Evolutionary conservation across 2,888 invertebrate genomes (phyloP), one percentile per base, ranked within the genome.

Genomic region (Tryphoninae sp.): DNA sequence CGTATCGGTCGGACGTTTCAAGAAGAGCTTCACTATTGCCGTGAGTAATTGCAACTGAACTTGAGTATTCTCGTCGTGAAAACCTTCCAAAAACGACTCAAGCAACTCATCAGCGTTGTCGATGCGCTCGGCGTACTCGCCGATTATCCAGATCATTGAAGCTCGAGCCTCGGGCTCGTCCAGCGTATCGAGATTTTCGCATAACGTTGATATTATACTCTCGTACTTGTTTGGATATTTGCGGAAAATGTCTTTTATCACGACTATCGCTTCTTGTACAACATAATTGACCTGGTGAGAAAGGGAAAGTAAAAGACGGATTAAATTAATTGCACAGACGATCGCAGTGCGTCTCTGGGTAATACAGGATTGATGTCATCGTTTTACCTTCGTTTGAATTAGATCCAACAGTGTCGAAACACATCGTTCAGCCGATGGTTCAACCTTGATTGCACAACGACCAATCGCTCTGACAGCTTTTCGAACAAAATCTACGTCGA

Each of bases 191-290:
- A 99, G 93, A 93, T 99, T 99, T 93, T 99, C 99, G 92, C 99
- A 99, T 6, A 99, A 93, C 0, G 99, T 99, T 83, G 99, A 98
- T 91, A 99, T 99, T 90, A 99, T 99, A 92, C 98, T 99, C 93
- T 99, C 99, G 91, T 99, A 99, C 92, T 99, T 99, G 93, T 99
- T 99, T 9, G 99, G 99, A 93, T 99, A 99, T 92, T 99, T 98
- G 76, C 97, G 94, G 94, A 98, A 98, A 84, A 98, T 98, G 90
- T 98, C 98, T 93, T 99, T 99, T 90, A 99, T 99, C 23, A 99
- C 99, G 11, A 99, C 99, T 84, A 99, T 99, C 0, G 99, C 99
- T 92, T 99, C 99, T 92, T 99, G 99, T 0, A 99, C 99, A 16
- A 99, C 99, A 91, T 99, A 99, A 94, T 99, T 99, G 22, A 98